Evolutionary conservation across 2,888 invertebrate species (phyloP), one percentile per base, ranked within the genome.

Genomic region (Carpatolechia fugitivella): DNA sequence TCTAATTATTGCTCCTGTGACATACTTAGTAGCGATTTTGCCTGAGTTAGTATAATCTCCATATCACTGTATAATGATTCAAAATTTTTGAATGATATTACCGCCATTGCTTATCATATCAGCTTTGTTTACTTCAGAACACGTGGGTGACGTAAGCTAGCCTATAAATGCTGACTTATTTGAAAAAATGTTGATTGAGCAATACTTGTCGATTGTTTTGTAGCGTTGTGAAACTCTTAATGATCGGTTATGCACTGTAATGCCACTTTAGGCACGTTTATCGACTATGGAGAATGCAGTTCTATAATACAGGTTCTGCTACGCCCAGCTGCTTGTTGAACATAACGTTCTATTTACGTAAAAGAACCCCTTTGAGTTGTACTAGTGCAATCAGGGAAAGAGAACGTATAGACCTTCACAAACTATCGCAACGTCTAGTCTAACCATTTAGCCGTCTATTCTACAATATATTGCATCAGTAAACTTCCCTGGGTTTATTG

Each of bases 141-240:
- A 24, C 24, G 24, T 24, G 6, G 6, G 6, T 24, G 24, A 24
- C 24, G 24, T 6, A 24, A 24, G 24, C 24, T 24, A 24, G n/a
- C n/a, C n/a, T 24, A 24, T 24, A 3, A 18, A 16, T 18, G n/a
- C 20, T 11, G 13, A 29, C n/a, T 5, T n/a, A 1, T 29, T 29
- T 1, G 10, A 13, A n/a, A n/a, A 3, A 29, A 44, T 24, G 7
- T 29, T 7, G 7, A 31, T 52, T 52, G 31, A 38, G 50, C 14
- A 50, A 50, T 13, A 50, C 13, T 13, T 8, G 24, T 20, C 50
- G 16, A 50, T 50, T 38, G 24, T 24, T 14, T 38, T 29, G 38
- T 14, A 24, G 24, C 3, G 13, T 49, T 50, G 50, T 38, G 50
- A 50, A 50, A 50, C 38, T 7, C 16, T 31, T 44, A 44, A 44